Evolutionary conservation across 2,888 invertebrate genomes (phyloP).

Genomic region (Drosophila demipolita): DNA sequence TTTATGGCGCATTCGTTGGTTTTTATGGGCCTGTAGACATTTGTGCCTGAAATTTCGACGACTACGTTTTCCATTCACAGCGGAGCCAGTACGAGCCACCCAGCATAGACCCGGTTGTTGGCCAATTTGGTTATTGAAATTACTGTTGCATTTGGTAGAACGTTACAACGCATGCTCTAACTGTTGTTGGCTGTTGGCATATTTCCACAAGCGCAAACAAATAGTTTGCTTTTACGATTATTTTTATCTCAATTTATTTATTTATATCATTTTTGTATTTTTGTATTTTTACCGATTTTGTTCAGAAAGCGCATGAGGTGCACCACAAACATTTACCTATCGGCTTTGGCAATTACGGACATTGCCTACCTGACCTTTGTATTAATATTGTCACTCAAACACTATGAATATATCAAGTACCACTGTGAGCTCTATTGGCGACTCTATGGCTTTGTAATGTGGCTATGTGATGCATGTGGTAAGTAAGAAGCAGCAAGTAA

Average conservation of each 20-base stretch:
- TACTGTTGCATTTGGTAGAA: constrained; percentile 66
- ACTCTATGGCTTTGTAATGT: constrained; percentile 87
- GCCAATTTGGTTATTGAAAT: constrained; percentile 70
- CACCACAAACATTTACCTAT: constrained; percentile 91
- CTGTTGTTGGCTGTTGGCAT: constrained; percentile 32
- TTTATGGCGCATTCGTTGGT: constrained; percentile 68
- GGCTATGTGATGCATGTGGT: constrained; percentile 89
- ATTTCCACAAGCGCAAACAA: constrained; percentile 50
- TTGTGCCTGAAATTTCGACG: constrained; percentile 37
- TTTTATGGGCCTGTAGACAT: constrained; percentile 67
- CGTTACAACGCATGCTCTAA: constrained; percentile 18
- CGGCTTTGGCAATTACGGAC: constrained; percentile 90
- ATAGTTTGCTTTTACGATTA: constrained; percentile 40
- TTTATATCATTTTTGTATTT: background rate
- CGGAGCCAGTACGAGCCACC: background rate
- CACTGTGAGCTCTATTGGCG: constrained; percentile 87
- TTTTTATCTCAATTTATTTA: constrained; percentile 26
- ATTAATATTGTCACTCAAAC: constrained; percentile 87
- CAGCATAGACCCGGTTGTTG: constrained; percentile 18
- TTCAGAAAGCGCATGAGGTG: constrained; percentile 89
- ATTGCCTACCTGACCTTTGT: constrained; percentile 89
- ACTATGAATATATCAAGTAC: constrained; percentile 86
- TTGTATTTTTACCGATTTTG: constrained; percentile 9
- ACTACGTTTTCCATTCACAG: background rate
- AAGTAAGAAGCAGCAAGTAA: constrained; percentile 82